Conservation (phyloP, 2,113 vertebrate species). For the Callipepla squamata region DNA sequence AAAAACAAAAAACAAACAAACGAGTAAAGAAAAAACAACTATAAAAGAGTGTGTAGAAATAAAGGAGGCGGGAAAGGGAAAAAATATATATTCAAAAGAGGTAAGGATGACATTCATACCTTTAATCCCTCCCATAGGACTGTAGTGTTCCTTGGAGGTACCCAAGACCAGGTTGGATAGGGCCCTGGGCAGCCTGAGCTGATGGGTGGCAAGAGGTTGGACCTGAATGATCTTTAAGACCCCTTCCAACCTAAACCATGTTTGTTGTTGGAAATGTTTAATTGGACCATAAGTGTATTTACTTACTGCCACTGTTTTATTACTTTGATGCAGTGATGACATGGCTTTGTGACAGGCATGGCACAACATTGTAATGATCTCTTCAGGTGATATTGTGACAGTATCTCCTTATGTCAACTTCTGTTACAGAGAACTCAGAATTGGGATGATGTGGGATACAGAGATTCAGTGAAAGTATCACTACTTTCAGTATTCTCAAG, state of each 20-base stretch:
- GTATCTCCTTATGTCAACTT: too few species aligned
- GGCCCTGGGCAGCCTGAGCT: too few species aligned
- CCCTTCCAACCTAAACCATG: too few species aligned
- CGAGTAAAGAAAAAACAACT: not conserved
- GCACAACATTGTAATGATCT: not conserved
- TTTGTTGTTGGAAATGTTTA: not conserved
- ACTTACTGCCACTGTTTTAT: not conserved
- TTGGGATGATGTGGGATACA: not conserved
- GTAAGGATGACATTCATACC: not conserved
- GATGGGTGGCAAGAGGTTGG: too few species aligned
- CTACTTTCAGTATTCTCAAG: not conserved
- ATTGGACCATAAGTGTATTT: not conserved
- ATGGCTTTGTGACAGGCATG: not conserved
- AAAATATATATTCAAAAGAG: not conserved
- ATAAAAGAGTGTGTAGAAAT: not conserved
- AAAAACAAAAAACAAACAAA: not conserved
- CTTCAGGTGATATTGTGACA: too few species aligned
- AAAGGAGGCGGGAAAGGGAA: not conserved
- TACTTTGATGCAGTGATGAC: not conserved
- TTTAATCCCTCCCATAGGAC: not conserved
- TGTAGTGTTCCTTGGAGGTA: not conserved
- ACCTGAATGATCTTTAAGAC: too few species aligned
- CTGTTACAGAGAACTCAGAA: not conserved
- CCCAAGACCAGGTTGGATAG: too few species aligned
- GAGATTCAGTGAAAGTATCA: not conserved